Percentiles rank a stretch among this genome's conserved stretches.
phyloP scores from a whole-genome alignment of 2,888 invertebrate genomes.

The Scrobipalpa atriplicella region DNA sequence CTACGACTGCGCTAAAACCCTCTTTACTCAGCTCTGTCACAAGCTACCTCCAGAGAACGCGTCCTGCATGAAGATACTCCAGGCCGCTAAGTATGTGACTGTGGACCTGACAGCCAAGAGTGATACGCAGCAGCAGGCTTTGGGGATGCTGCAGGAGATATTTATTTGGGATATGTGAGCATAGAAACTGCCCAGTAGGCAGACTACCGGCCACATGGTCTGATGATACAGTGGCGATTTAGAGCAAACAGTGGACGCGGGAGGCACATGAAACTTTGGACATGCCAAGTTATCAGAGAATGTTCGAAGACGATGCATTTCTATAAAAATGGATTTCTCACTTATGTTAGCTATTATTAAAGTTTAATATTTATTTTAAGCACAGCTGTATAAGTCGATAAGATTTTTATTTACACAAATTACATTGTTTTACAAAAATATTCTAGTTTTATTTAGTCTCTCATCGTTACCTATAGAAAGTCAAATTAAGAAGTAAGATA shows the following conservation, averaged over 20 bases:
- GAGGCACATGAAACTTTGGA: not conserved
- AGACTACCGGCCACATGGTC: too few relatives aligned
- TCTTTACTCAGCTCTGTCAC: conserved; percentile 66
- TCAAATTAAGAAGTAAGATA: too few relatives aligned
- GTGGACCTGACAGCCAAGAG: conserved; percentile 60
- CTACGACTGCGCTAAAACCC: conserved; percentile 65
- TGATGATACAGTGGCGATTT: too few relatives aligned
- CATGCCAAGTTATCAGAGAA: conserved; percentile 13
- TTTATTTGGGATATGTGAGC: conserved; percentile 71
- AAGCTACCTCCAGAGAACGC: conserved; percentile 70
- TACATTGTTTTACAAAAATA: not conserved
- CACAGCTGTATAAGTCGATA: not conserved
- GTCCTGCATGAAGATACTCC: conserved; percentile 68
- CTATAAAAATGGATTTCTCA: not conserved
- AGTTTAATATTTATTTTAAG: not conserved
- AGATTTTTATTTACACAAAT: not conserved
- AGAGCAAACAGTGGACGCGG: too few relatives aligned
- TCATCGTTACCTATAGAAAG: too few relatives aligned
- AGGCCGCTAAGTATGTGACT: conserved; percentile 76
- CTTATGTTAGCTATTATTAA: not conserved
- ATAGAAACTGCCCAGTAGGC: too few relatives aligned
- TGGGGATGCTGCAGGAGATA: conserved; percentile 73
- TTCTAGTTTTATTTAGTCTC: not conserved
- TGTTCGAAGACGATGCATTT: not conserved
- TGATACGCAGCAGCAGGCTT: conserved; percentile 63